Conservation (phyloP, 37 sponge, comb jelly and placozoan species). For the Agelas oroides region DNA sequence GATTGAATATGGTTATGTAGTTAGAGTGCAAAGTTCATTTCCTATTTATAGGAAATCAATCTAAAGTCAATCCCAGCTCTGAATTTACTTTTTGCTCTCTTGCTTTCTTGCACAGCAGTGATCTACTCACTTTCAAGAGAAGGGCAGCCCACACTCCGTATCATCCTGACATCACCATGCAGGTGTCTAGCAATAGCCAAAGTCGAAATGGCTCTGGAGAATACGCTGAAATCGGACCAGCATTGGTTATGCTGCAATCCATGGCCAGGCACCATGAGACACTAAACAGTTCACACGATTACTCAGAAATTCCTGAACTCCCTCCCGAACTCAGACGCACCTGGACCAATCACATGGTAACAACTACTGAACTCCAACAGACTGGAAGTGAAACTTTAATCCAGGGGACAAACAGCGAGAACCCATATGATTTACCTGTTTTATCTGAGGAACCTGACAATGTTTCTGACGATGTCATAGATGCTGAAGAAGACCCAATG, state of each 20-base stretch:
- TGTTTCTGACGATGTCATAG: background rate
- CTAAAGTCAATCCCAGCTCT: too few relatives aligned
- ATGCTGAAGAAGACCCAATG: too few relatives aligned
- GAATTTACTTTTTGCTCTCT: too few relatives aligned
- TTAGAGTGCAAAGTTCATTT: too few relatives aligned
- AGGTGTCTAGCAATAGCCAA: background rate
- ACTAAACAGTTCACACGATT: background rate
- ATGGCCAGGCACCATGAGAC: background rate
- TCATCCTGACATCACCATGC: background rate
- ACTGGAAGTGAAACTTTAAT: background rate
- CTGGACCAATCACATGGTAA: too few relatives aligned
- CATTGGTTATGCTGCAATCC: background rate
- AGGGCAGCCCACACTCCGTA: background rate
- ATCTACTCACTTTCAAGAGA: too few relatives aligned
- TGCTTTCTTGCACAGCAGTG: background rate
- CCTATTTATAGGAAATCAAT: too few relatives aligned
- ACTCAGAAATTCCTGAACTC: constrained; percentile 7
- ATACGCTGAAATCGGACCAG: constrained; percentile 21
- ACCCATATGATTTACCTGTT: background rate
- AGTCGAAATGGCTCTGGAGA: constrained; percentile 5
- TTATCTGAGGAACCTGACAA: background rate
- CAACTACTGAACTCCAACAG: too few relatives aligned
- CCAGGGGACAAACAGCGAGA: background rate
- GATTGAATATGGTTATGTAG: too few relatives aligned
- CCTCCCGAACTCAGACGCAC: background rate